Evolutionary conservation across 2,113 vertebrate genomes (phyloP).

Genomic region (Seriola aureovittata): DNA sequence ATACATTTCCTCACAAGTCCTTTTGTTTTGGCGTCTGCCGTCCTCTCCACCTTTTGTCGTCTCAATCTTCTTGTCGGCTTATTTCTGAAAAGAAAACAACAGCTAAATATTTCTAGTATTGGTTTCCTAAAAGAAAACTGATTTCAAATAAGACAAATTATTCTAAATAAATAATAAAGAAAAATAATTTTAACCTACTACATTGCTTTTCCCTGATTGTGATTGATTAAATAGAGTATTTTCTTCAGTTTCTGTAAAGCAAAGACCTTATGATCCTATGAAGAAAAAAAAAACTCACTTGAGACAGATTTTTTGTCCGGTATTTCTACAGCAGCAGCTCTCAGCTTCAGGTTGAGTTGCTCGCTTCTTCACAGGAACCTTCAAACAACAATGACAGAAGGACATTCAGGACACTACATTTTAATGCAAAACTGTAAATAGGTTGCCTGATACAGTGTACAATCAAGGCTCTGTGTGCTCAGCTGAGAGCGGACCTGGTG

Average conservation of each 20-base stretch:
- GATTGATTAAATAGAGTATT: neutral
- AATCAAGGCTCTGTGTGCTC: neutral
- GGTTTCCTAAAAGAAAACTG: neutral
- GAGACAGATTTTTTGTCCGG: constrained; percentile 53
- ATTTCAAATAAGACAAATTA: neutral
- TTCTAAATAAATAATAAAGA: neutral
- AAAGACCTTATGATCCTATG: neutral
- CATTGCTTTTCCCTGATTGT: neutral
- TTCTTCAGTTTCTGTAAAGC: neutral
- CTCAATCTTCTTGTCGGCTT: constrained; percentile 53
- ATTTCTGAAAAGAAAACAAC: constrained; percentile 35
- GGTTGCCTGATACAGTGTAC: neutral
- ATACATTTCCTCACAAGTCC: constrained; percentile 82
- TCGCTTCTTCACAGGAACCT: constrained; percentile 81
- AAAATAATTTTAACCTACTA: neutral
- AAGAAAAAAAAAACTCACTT: constrained; percentile 65
- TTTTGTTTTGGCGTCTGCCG: constrained; percentile 64
- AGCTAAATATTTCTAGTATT: neutral
- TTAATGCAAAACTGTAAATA: neutral
- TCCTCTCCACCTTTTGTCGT: constrained; percentile 54
- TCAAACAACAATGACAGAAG: neutral
- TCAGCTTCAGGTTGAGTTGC: constrained; percentile 53
- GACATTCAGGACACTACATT: neutral
- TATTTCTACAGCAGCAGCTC: constrained; percentile 71
- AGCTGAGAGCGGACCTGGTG: neutral